Evolutionary conservation across 2,113 vertebrate genomes (phyloP), one percentile per base, ranked within the genome.

Genomic region (Rhabdornis inornatus): DNA sequence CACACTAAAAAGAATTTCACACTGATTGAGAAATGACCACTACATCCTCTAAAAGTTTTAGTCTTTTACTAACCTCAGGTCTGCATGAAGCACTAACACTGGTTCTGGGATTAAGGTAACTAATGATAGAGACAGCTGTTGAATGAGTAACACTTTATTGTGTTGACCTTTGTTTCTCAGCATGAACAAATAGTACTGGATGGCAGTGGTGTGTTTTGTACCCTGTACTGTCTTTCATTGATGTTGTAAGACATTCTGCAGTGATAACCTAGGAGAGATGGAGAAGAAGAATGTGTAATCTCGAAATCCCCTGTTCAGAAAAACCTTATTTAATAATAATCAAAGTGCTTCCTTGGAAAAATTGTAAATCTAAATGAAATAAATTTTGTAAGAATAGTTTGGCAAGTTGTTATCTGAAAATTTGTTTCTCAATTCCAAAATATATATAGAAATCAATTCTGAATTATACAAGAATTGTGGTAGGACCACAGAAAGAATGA

Each of bases 41-140:
- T 98, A 97, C 92, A 94, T 93, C 97, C 97, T 96, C 97, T 95
- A 96, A 95, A 95, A 98, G 96, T 97, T 97, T 94, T 97, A 94
- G 94, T 95, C 96, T 97, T 95, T 97, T 97, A 98, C 95, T 98
- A 96, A 97, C 96, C 93, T 86, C 97, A 97, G 97, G 97, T 98
- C 96, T 98, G 98, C 98, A 98, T 98, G 98, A 97, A 98, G 96
- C 95, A 98, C 98, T 98, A 98, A 98, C 98, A 94, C 92, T 96
- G 95, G 96, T 97, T 98, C 97, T 97, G 97, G 97, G 95, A 98
- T 97, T 94, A 98, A 97, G 97, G 97, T 97, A 97, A 97, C 97
- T 97, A 97, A 98, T 97, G 92, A 85, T 97, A 97, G 96, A 97
- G 87, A 88, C 79, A 94, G 69, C 92, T 90, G 87, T 96, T 97